Evolutionary conservation across 2,113 vertebrate species (phyloP).

Genomic region (Theropithecus gelada): DNA sequence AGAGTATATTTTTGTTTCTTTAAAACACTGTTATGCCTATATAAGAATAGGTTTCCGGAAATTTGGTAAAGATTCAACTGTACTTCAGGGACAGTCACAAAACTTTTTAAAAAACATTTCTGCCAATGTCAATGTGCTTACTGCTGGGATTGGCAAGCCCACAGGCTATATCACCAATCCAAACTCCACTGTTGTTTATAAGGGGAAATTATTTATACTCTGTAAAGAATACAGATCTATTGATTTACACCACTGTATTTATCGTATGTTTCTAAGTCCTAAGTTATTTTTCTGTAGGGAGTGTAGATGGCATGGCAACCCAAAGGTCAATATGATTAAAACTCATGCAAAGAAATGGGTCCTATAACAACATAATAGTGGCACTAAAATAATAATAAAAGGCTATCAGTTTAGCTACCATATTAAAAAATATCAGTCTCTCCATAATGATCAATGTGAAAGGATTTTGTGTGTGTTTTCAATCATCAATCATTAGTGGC

Average conservation of each 20-base stretch:
- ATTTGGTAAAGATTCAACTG: neutral
- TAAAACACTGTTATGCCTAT: neutral
- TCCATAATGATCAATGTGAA: neutral
- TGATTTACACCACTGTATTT: neutral
- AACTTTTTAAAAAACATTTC: neutral
- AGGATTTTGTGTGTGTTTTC: neutral
- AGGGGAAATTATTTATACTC: neutral
- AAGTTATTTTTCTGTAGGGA: neutral
- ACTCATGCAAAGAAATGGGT: neutral
- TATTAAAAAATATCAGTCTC: neutral
- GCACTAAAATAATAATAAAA: neutral
- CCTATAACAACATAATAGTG: neutral
- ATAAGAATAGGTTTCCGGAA: constrained; percentile 30
- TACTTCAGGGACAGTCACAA: constrained; percentile 5
- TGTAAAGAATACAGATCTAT: neutral
- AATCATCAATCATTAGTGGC: neutral
- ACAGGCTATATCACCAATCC: neutral
- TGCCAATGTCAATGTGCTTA: neutral
- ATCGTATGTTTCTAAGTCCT: neutral
- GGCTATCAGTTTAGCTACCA: neutral
- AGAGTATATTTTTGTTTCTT: neutral
- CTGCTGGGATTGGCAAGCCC: neutral
- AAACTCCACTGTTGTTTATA: neutral
- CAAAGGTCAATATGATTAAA: constrained; percentile 31
- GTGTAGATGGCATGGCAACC: neutral